These are phyloP conservation scores for Taxidea taxus DNA, from an alignment of 2,113 vertebrate species.

Conservation along the genomic window DNA sequence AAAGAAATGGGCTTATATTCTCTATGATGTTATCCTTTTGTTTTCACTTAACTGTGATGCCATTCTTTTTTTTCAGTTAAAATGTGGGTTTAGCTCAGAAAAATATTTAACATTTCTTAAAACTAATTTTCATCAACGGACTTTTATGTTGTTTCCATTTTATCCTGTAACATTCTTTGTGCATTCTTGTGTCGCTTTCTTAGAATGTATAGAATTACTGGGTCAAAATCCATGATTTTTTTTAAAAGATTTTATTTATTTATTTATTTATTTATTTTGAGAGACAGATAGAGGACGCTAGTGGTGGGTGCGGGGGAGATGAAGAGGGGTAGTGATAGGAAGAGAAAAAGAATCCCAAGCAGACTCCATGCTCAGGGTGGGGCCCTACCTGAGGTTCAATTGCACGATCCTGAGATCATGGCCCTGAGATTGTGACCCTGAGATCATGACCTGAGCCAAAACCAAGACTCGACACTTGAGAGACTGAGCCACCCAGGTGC, in stretches of 20 bases:
- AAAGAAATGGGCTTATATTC: background rate
- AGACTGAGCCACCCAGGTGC: background rate
- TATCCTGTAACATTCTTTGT: background rate
- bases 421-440: background rate
- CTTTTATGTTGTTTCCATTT: background rate
- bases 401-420: background rate
- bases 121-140: background rate
- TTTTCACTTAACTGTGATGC: background rate
- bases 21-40: background rate
- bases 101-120: background rate
- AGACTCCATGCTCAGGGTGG: background rate
- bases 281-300: background rate
- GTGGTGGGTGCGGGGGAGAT: no score
- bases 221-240: background rate
- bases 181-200: background rate
- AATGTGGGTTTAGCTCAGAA: background rate
- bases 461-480: background rate
- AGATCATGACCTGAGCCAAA: background rate
- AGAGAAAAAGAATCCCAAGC: background rate
- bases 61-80: conserved; percentile 25
- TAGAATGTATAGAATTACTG: background rate
- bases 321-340: background rate
- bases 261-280: background rate
- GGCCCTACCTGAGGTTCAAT: background rate
- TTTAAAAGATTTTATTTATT: background rate